Conservation (phyloP, 2,113 vertebrate species). For the Gopherus evgoodei region DNA sequence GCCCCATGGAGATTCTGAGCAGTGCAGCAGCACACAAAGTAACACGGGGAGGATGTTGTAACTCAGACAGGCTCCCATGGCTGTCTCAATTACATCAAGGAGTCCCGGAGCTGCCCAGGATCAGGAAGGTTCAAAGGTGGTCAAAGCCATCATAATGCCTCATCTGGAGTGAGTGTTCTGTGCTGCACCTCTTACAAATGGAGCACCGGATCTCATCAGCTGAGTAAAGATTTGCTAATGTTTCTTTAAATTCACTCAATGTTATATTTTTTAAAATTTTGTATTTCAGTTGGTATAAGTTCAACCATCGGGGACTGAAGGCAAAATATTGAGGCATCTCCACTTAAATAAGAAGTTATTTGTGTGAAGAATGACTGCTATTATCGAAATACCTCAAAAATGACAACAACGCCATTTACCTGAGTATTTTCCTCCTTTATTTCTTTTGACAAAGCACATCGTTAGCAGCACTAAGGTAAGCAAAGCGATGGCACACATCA, state of each 20-base stretch:
- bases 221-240: neutral
- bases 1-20: neutral
- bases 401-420: slow-evolving; percentile 79
- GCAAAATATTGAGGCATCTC: neutral
- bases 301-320: slow-evolving; percentile 8
- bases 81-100: neutral
- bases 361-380: slow-evolving; percentile 44
- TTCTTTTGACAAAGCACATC: slow-evolving; percentile 95
- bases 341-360: neutral
- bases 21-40: neutral
- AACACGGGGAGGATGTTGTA: neutral
- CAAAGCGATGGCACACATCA: slow-evolving; percentile 95
- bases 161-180: neutral
- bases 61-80: neutral
- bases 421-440: slow-evolving; percentile 97
- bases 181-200: neutral
- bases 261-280: slow-evolving; percentile 54
- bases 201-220: neutral
- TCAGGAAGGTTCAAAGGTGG: neutral
- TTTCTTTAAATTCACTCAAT: neutral
- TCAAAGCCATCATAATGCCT: neutral
- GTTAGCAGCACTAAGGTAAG: slow-evolving; percentile 92
- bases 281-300: neutral
- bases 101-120: neutral
- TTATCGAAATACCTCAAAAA: neutral